Percentiles rank a stretch among this genome's conserved stretches.
phyloP scores from a whole-genome alignment of 2,113 vertebrate genomes.

The Varanus salvator region DNA sequence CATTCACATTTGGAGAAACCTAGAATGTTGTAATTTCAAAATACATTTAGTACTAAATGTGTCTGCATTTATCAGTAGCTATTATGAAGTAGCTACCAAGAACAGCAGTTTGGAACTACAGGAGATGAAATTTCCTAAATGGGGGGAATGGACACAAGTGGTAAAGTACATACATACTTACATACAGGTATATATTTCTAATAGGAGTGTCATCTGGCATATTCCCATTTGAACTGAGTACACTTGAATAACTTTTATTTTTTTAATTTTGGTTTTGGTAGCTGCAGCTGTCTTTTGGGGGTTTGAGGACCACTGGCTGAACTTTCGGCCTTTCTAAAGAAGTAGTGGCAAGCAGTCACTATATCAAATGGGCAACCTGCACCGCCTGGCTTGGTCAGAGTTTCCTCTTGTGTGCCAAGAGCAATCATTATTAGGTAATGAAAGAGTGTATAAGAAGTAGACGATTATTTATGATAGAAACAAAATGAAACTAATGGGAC shows the following conservation, averaged over 20 bases:
- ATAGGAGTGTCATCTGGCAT: neutral
- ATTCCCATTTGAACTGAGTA: neutral
- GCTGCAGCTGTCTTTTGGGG: constrained; percentile 18
- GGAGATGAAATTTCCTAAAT: too few relatives aligned
- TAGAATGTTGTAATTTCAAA: too few relatives aligned
- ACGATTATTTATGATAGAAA: constrained; percentile 87
- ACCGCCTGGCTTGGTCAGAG: constrained; percentile 79
- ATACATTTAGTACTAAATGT: too few relatives aligned
- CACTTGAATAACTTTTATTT: constrained; percentile 34
- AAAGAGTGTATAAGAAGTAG: constrained; percentile 83
- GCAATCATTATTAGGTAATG: constrained; percentile 83
- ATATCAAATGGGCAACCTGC: constrained; percentile 82
- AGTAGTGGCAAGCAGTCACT: constrained; percentile 66
- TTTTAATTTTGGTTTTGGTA: constrained; percentile 21
- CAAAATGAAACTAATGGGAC: constrained; percentile 88
- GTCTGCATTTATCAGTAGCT: too few relatives aligned
- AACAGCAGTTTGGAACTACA: too few relatives aligned
- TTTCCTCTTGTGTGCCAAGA: constrained; percentile 75
- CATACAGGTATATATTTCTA: neutral
- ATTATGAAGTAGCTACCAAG: too few relatives aligned
- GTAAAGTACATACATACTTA: too few relatives aligned
- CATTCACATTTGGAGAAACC: neutral
- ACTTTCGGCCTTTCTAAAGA: constrained; percentile 65
- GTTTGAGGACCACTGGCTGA: constrained; percentile 57
- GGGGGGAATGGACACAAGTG: too few relatives aligned